These are phyloP conservation scores for Carassius auratus DNA, from an alignment of 2,113 vertebrate species.

Conservation along the genomic window DNA sequence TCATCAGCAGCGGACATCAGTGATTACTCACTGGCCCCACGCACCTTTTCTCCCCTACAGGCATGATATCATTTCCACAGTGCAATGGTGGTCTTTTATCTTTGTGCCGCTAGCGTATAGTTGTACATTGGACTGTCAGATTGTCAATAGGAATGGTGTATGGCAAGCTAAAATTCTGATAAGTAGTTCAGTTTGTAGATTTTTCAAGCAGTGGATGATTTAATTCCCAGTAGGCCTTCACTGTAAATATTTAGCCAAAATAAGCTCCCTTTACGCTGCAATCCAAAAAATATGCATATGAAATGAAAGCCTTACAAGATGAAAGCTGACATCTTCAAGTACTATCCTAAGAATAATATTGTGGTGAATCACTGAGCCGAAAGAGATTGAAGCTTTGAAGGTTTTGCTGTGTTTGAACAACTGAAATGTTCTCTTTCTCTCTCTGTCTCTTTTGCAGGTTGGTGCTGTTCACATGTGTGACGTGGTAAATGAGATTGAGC, in stretches of 20 bases:
- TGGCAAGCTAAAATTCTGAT: neutral
- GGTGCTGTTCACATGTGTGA: constrained; percentile 73
- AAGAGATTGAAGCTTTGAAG: constrained; percentile 29
- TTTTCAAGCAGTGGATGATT: neutral
- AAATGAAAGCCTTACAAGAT: constrained; percentile 21
- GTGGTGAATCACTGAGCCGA: constrained; percentile 19
- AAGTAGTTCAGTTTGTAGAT: neutral
- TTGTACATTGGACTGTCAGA: neutral
- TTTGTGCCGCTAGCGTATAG: neutral
- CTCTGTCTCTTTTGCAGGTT: constrained; percentile 61
- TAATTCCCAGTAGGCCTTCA: neutral
- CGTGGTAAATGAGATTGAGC: constrained; percentile 72
- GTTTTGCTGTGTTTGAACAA: neutral
- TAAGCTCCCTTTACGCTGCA: neutral
- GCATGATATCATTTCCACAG: constrained; percentile 63
- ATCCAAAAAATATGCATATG: constrained; percentile 7
- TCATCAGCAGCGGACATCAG: constrained; percentile 67
- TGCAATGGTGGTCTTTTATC: neutral
- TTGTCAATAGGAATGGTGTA: neutral
- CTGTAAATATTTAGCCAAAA: constrained; percentile 21
- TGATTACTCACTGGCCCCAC: constrained; percentile 66
- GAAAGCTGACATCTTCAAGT: constrained; percentile 34
- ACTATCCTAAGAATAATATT: neutral
- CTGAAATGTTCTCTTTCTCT: constrained; percentile 18
- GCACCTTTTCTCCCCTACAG: constrained; percentile 56